A percentile compares a stretch with the other conserved stretches of the same genome.
phyloP scores from a whole-genome alignment of 2,113 vertebrate genomes.

The Orientallactaga bullata region DNA sequence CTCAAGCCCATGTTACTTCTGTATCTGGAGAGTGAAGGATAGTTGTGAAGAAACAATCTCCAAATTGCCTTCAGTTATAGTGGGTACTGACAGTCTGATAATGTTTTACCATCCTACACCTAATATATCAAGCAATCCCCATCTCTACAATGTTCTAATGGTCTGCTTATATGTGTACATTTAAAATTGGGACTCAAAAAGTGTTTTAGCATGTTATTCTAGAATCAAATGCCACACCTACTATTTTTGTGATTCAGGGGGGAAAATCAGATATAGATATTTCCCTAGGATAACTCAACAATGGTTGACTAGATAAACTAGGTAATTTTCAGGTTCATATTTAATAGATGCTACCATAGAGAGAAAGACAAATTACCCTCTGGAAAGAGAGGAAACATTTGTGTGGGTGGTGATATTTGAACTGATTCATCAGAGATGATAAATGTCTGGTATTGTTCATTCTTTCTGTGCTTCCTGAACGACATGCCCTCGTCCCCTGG shows the following conservation, averaged over 20 bases:
- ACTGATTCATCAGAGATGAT: neutral
- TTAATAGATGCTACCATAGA: neutral
- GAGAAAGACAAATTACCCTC: neutral
- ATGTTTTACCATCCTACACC: neutral
- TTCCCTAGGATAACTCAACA: neutral
- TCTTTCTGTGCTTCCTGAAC: neutral
- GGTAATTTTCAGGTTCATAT: neutral
- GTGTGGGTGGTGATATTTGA: neutral
- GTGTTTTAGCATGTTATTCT: conserved; percentile 2
- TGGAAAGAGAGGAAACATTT: neutral
- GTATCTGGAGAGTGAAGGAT: neutral
- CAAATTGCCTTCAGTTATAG: neutral
- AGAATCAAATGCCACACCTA: neutral
- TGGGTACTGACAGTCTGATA: neutral
- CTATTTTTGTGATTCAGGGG: neutral
- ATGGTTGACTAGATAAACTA: neutral
- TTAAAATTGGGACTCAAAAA: neutral
- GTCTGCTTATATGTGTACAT: neutral
- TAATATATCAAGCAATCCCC: neutral
- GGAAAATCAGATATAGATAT: neutral
- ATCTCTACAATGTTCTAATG: neutral
- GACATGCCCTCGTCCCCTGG: neutral
- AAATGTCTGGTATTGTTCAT: neutral
- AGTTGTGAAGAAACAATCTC: conserved; percentile 10
- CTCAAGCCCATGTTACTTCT: neutral